Conservation (phyloP, 2,888 invertebrate genomes). For the Xanthia icteritia region DNA sequence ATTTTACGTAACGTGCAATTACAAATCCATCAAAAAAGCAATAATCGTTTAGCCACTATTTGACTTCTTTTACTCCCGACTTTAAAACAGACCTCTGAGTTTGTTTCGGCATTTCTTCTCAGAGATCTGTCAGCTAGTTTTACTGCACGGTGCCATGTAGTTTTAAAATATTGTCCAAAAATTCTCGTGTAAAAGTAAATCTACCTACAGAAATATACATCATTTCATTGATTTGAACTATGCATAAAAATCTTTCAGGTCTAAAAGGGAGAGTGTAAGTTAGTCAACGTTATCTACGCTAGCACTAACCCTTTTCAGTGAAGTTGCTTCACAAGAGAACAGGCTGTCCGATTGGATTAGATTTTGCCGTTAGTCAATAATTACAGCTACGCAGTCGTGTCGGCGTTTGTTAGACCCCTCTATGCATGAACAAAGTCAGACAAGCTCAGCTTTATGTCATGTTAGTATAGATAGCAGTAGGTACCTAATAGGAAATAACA, state of each 20-base stretch:
- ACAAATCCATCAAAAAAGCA: neutral
- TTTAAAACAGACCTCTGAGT: too few relatives aligned
- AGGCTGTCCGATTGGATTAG: constrained; percentile 3
- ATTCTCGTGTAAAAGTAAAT: neutral
- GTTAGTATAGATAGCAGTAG: neutral
- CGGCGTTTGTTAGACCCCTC: neutral
- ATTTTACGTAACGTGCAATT: too few relatives aligned
- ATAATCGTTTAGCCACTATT: neutral
- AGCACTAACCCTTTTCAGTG: neutral
- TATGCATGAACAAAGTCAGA: neutral
- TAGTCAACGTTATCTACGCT: too few relatives aligned
- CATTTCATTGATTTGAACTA: neutral
- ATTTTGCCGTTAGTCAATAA: constrained; percentile 10
- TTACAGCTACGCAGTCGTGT: neutral
- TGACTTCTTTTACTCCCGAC: neutral
- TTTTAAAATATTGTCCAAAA: neutral
- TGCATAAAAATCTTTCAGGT: neutral
- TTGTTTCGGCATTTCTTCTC: neutral
- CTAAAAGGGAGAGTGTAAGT: neutral
- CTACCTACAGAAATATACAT: neutral
- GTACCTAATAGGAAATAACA: neutral
- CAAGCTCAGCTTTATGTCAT: neutral
- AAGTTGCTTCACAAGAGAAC: neutral
- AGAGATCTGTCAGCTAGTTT: neutral
- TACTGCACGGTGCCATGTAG: neutral